Evolutionary conservation across 2,797 vertebrate genomes (phyloP).

Genomic region (Mareca strepera): DNA sequence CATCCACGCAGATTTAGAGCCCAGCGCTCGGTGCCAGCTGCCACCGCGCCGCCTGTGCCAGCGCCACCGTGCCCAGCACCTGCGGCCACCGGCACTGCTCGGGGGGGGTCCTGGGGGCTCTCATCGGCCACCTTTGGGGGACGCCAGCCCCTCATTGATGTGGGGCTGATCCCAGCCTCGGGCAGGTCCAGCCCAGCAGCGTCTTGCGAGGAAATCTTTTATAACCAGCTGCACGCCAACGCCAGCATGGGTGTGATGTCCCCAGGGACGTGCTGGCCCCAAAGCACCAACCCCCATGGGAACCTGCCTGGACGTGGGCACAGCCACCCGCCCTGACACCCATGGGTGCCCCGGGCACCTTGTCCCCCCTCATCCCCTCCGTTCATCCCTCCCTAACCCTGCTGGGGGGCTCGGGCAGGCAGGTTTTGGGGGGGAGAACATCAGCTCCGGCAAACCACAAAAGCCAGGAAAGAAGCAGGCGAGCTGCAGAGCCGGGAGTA

Average conservation of each 20-base stretch:
- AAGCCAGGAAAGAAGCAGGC: background rate
- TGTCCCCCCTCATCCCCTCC: background rate
- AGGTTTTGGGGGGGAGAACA: background rate
- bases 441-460: background rate
- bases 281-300: background rate
- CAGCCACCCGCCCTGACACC: background rate
- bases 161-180: background rate
- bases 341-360: background rate
- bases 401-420: fast-evolving
- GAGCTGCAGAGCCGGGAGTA: constrained; percentile 48
- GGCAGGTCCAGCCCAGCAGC: background rate
- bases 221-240: background rate
- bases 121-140: fast-evolving
- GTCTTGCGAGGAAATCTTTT: constrained; percentile 50
- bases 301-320: background rate
- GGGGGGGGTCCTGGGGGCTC: fast-evolving
- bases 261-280: background rate
- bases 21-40: background rate
- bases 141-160: fast-evolving
- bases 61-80: background rate
- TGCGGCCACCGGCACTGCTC: background rate
- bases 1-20: constrained; percentile 7
- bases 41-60: background rate
- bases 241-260: background rate
- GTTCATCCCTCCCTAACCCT: background rate